Base-by-base conservation (phyloP, 2,888 invertebrate species). In the Lacanobia oleracea region DNA sequence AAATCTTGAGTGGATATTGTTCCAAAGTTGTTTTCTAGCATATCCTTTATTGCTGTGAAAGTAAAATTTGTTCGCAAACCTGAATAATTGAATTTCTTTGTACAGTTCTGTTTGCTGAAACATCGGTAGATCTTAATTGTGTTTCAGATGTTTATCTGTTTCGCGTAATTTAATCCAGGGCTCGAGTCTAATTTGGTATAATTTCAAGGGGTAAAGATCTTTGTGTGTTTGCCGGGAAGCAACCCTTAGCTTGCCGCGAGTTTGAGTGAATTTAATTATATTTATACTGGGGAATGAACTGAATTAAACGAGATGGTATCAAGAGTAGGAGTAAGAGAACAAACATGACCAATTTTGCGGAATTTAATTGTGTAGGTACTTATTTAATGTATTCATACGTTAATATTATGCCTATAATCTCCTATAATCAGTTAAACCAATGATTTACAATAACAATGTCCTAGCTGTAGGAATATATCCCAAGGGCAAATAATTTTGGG, bases 161-260 rank as follows among this genome's bases (percentile, higher is more conserved):
- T 66, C 79, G 23, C 16, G 68, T 79, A 83, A 83, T 80, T 80
- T 67, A 79, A 83, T 69, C 62, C 65, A 59, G 53, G 12, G 27
- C 23, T 77, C 27, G 23, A 64, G 18, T 57, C 23, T 78, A 76
- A 81, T 81, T 77, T 68, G 37, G 57, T 67, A 63, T 68, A 67
- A 67, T 77, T 78, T 69, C 23, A 70, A 81, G 61, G 54, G 60
- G 69, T 77, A 64, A 79, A 81, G 64, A 81, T 77, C 56, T 64
- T 60, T 63, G 77, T 67, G 67, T 75, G 18, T 59, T 77, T 37
- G 16, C 45, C 18, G 43, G 21, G 14, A 69, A 68, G 56, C 50
- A 77, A 45, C 27, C 57, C n/a, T 50, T 53, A 43, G 53, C 40
- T 43, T 53, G 6, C 45, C 48, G 33, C 60, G 78, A 53, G 33